phyloP scores from a whole-genome alignment of 2,113 vertebrate genomes.

The Motacilla alba region DNA sequence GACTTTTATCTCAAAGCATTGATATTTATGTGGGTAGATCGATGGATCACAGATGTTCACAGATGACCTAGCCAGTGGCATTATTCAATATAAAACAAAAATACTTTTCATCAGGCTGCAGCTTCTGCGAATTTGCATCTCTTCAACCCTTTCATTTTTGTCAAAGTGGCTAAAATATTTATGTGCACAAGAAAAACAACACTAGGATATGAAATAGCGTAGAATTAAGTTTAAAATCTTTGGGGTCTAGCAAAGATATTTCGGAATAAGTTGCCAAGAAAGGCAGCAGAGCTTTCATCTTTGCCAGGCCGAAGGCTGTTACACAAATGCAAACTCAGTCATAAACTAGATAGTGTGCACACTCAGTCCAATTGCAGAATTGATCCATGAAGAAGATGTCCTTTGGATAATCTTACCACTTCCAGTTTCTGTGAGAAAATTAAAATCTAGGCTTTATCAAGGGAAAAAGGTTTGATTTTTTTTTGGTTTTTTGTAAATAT shows the following conservation, averaged over 20 bases:
- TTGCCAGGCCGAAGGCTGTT: not conserved
- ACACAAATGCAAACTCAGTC: not conserved
- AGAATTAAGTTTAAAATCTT: not conserved
- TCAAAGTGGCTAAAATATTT: not conserved
- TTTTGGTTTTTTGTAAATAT: not conserved
- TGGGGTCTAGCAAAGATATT: not conserved
- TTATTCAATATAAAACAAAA: constrained; percentile 13
- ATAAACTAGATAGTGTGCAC: not conserved
- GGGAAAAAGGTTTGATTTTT: not conserved
- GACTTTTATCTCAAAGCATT: constrained; percentile 14
- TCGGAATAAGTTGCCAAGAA: not conserved
- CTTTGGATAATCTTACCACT: not conserved
- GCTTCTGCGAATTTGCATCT: not conserved
- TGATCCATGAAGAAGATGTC: not conserved
- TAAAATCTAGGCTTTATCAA: not conserved
- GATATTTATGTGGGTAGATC: not conserved
- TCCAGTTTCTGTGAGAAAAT: not conserved
- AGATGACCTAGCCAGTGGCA: constrained; percentile 10
- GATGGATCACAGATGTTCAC: constrained; percentile 14
- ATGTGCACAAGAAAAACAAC: not conserved
- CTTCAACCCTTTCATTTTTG: not conserved
- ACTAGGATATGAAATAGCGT: not conserved
- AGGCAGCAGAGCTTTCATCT: not conserved
- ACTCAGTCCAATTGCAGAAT: not conserved
- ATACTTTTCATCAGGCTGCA: not conserved